These are phyloP conservation scores for Strigops habroptila DNA, from an alignment of 2,113 vertebrate species.

Conservation along the genomic window DNA sequence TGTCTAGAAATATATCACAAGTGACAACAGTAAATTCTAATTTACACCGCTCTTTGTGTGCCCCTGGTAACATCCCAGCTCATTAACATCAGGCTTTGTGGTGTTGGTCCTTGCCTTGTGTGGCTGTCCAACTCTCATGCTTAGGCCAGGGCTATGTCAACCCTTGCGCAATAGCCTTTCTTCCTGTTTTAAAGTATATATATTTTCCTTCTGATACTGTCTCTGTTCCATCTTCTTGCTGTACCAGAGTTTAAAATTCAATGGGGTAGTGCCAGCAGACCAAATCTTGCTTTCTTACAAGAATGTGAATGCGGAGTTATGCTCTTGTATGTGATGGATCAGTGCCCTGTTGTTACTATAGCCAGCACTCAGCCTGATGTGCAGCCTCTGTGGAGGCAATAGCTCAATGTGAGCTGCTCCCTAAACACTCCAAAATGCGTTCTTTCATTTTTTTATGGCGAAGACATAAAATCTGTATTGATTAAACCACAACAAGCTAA, in stretches of 20 bases:
- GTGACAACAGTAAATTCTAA: neutral
- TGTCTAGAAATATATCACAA: neutral
- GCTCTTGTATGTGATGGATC: neutral
- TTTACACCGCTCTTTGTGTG: neutral
- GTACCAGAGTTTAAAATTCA: neutral
- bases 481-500: neutral
- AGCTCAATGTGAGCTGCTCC: accelerated
- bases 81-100: neutral
- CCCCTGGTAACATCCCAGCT: neutral
- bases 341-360: neutral
- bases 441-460: neutral
- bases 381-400: neutral
- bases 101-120: neutral
- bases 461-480: neutral
- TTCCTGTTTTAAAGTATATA: neutral
- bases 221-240: neutral
- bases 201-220: neutral
- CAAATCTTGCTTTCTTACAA: neutral
- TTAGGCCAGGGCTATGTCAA: neutral
- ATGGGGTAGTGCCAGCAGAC: neutral
- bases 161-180: neutral
- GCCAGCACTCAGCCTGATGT: neutral
- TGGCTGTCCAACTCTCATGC: neutral
- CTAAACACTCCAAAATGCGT: neutral
- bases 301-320: neutral